phyloP scores from a whole-genome alignment of 37 sponge, comb jelly and placozoan species.

The Halisarca cf. caerulea region DNA sequence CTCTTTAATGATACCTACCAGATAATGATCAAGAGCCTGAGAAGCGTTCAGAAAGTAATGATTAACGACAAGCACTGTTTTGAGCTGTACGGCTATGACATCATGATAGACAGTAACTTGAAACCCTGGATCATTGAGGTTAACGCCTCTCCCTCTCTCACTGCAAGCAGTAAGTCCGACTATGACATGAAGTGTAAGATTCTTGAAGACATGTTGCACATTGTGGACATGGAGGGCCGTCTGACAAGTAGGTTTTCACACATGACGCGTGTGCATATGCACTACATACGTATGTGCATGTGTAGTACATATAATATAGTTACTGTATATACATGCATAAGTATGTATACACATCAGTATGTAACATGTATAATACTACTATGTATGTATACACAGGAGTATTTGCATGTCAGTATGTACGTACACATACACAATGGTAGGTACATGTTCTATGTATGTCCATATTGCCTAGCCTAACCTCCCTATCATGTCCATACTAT shows the following conservation, averaged over 20 bases:
- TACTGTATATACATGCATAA: too few relatives aligned
- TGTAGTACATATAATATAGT: too few relatives aligned
- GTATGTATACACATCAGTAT: too few relatives aligned
- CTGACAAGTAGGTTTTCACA: constrained; percentile 49
- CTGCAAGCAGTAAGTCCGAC: constrained; percentile 97
- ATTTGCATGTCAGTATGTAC: too few relatives aligned
- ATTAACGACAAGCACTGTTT: constrained; percentile 99
- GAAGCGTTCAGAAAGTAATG: constrained; percentile 94
- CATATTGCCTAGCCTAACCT: too few relatives aligned
- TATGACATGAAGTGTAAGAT: constrained; percentile 94
- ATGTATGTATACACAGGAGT: too few relatives aligned
- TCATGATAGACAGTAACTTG: constrained; percentile 89
- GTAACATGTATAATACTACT: too few relatives aligned
- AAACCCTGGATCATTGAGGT: constrained; percentile 99
- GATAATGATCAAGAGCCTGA: constrained; percentile 92
- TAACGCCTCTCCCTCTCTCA: constrained; percentile 97
- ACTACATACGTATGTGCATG: too few relatives aligned
- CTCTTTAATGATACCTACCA: constrained; percentile 83
- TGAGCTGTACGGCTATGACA: constrained; percentile 98
- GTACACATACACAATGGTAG: too few relatives aligned
- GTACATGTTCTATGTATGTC: too few relatives aligned
- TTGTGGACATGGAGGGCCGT: constrained; percentile 94
- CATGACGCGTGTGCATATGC: too few relatives aligned
- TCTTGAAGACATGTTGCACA: constrained; percentile 92
- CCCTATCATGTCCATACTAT: too few relatives aligned